phyloP scores from a whole-genome alignment of 2,113 vertebrate species.

The Prunella fulvescens region DNA sequence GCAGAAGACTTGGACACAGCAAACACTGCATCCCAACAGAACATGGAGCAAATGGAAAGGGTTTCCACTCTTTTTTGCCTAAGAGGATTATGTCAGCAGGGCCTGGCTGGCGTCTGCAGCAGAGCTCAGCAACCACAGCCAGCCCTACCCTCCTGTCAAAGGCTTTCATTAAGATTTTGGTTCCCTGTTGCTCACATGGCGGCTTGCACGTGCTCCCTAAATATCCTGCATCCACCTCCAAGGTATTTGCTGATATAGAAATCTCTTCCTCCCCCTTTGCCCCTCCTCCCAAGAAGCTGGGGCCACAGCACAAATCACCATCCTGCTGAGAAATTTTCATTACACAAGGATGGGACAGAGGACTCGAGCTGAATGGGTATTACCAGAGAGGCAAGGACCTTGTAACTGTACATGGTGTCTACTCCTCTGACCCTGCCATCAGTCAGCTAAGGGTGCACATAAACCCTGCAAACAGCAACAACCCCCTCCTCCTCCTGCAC shows the following conservation, averaged over 20 bases:
- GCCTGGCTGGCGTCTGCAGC: constrained; percentile 31
- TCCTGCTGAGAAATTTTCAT: constrained; percentile 63
- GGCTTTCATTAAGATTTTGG: constrained; percentile 70
- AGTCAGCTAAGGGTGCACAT: background rate
- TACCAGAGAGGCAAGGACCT: background rate
- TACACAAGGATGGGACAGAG: constrained; percentile 1
- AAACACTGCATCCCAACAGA: background rate
- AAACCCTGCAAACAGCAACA: background rate
- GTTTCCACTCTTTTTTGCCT: constrained; percentile 53
- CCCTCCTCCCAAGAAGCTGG: background rate
- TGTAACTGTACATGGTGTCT: background rate
- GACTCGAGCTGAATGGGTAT: background rate
- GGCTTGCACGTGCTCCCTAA: constrained; percentile 25
- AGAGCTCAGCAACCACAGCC: constrained; percentile 20
- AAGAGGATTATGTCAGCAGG: constrained; percentile 73
- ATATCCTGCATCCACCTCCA: background rate
- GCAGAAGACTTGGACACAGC: background rate
- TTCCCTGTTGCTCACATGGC: constrained; percentile 54
- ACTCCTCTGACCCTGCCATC: background rate
- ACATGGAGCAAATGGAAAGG: constrained; percentile 5
- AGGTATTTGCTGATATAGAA: constrained; percentile 66
- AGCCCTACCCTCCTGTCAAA: constrained; percentile 42
- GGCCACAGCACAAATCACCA: constrained; percentile 4
- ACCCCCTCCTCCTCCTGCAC: background rate
- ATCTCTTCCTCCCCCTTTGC: background rate